Evolutionary conservation across 2,888 invertebrate genomes (phyloP), one percentile per base, ranked within the genome.

Genomic region (Ophion obscuratus): DNA sequence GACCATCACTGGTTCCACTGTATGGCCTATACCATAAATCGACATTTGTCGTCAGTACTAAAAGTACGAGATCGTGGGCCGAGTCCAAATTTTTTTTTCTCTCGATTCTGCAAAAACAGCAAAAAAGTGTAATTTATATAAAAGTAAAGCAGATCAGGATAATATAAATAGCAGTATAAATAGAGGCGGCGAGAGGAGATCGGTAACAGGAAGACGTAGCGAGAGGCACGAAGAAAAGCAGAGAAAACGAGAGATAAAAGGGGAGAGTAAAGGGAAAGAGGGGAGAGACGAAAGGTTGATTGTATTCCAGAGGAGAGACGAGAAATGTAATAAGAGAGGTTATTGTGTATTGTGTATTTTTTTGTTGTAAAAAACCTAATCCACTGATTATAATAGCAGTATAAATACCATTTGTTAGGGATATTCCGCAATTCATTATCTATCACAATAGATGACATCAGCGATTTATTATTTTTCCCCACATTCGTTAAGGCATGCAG

Each of bases 1-100:
- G 66, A 40, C 66, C 66, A 67, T 67, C n/a, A 67, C n/a, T 36
- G 66, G 66, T 67, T 36, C 66, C n/a, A 36, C 40, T 67, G 66
- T 67, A 67, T 36, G 66, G 66, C n/a, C 66, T 67, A 36, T 67
- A 67, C 66, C 66, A 67, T 67, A 67, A 36, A 24, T 24, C 24
- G 24, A 24, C 24, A 24, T 24, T 24, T n/a, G n/a, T n/a, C n/a
- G n/a, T n/a, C n/a, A n/a, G n/a, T n/a, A n/a, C n/a, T 40, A 67
- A 36, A 67, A 67, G 66, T 67, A 67, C 66, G 66, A 67, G 66
- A 40, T 67, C 66, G n/a, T 67, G 66, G 40, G 66, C 66, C 66
- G 40, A 67, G 40, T 67, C 36, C 36, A 40, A 67, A 67, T 36
- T 36, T 36, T 67, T 17, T 4, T 17, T 40, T 40, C 66, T 67